Conservation (phyloP, 2,113 vertebrate genomes). For the Poicephalus meyeri region DNA sequence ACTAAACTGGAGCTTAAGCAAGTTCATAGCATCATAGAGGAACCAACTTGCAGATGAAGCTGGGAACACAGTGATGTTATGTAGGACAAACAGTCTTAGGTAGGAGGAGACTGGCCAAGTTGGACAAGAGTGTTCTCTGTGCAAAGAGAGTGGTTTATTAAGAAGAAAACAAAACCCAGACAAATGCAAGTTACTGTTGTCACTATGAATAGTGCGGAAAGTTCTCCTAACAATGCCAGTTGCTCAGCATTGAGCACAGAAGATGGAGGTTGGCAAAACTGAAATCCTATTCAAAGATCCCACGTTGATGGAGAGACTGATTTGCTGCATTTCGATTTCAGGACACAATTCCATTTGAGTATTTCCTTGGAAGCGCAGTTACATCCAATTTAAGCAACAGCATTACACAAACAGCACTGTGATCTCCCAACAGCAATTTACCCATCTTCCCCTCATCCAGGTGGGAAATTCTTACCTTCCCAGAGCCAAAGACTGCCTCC, state of each 20-base stretch:
- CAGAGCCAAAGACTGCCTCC: slow-evolving; percentile 95
- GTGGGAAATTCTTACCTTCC: slow-evolving; percentile 79
- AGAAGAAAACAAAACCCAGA: neutral
- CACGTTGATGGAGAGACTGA: neutral
- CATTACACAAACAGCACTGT: neutral
- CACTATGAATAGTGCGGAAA: neutral
- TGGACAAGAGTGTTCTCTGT: neutral
- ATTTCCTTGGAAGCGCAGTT: neutral
- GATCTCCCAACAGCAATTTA: neutral
- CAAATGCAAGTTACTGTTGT: neutral
- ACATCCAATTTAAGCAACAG: neutral
- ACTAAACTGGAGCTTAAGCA: neutral
- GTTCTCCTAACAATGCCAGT: neutral
- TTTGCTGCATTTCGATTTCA: neutral
- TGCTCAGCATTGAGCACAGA: neutral
- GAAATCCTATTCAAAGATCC: neutral
- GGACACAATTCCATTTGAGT: neutral
- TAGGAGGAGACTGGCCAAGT: neutral
- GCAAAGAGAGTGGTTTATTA: neutral
- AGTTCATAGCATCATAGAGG: neutral
- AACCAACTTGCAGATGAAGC: neutral
- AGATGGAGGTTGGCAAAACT: neutral
- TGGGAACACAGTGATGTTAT: neutral
- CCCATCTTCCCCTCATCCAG: neutral
- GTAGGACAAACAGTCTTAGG: neutral